Conservation (phyloP, 2,888 invertebrate species). For the Cheiracanthium punctorium region DNA sequence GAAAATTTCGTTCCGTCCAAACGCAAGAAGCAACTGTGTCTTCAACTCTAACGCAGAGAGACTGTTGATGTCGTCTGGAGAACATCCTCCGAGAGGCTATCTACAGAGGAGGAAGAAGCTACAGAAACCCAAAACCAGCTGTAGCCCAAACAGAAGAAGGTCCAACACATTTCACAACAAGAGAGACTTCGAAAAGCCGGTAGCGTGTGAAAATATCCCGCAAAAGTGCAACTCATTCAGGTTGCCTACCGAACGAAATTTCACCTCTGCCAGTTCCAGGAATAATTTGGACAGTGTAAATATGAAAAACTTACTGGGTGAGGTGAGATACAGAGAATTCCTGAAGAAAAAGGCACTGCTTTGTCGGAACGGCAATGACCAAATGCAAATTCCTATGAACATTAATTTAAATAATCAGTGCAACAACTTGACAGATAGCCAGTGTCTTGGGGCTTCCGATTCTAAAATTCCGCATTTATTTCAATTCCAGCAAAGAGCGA, state of each 20-base stretch:
- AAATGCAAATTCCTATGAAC: not conserved
- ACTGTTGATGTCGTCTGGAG: conserved; percentile 55
- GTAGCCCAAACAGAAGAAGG: conserved; percentile 23
- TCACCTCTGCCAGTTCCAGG: not conserved
- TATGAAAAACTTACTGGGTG: not conserved
- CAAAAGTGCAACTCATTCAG: conserved; percentile 52
- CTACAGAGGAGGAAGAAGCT: conserved; percentile 28
- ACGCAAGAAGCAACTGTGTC: not conserved
- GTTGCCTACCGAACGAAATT: not conserved
- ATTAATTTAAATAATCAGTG: not conserved
- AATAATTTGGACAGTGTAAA: not conserved
- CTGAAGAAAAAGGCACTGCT: not conserved
- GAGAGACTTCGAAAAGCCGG: conserved; percentile 40
- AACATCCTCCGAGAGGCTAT: conserved; percentile 28
- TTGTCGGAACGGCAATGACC: not conserved
- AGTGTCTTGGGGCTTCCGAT: conserved; percentile 38
- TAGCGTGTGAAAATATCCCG: conserved; percentile 8
- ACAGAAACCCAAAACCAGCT: conserved; percentile 29
- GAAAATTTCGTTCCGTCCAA: conserved; percentile 17
- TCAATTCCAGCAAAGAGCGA: not conserved
- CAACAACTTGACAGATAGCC: not conserved
- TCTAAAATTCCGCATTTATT: conserved; percentile 45
- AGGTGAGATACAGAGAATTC: not conserved
- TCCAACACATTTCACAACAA: conserved; percentile 56
- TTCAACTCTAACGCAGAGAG: conserved; percentile 23